Evolutionary conservation across 1,140 invertebrate species (phyloP), one percentile per base, ranked within the genome.

Genomic region (Drosophila kikkawai): DNA sequence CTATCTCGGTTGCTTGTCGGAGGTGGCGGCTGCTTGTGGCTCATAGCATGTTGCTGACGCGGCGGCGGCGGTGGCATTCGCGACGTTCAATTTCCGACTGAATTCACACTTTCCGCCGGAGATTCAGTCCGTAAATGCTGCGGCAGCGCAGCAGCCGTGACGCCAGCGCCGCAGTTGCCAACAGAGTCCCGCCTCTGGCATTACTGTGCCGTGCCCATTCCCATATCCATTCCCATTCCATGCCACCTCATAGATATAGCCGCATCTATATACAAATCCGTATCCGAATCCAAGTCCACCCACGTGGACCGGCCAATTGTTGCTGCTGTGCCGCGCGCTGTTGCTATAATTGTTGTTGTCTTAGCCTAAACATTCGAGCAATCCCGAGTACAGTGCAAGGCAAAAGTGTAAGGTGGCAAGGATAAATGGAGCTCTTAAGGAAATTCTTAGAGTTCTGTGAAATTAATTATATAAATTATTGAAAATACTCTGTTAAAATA

Each of bases 81-180:
- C 85, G 69, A 79, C 84, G 84, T 90, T 75, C 84, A 66, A 22
- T 79, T 42, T 84, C 81, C 80, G 78, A 90, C 84, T 88, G 80
- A 88, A 84, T 71, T 84, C 76, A 60, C 51, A 74, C 70, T 90
- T 90, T 79, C 73, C 81, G 80, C 63, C 66, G 78, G 80, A 79
- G 85, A 88, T 84, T 74, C 85, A 80, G 69, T 22, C 44, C 69
- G 45, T 37, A 59, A 81, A 71, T 42, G 73, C 44, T 60, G 39
- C 26, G 63, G 58, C 65, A 39, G 70, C 45, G 59, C 42, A 41
- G 37, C 79, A 17, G 42, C 61, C 37, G 48, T 17, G 60, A 63
- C 26, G 68, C 51, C 17, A 29, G 36, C 70, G 13, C 32, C 29
- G 61, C 61, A 61, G 61, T 36, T 26, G 45, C 48, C 26, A 44